Conservation (phyloP, 2,797 vertebrate species). For the Pogoniulus pusillus region DNA sequence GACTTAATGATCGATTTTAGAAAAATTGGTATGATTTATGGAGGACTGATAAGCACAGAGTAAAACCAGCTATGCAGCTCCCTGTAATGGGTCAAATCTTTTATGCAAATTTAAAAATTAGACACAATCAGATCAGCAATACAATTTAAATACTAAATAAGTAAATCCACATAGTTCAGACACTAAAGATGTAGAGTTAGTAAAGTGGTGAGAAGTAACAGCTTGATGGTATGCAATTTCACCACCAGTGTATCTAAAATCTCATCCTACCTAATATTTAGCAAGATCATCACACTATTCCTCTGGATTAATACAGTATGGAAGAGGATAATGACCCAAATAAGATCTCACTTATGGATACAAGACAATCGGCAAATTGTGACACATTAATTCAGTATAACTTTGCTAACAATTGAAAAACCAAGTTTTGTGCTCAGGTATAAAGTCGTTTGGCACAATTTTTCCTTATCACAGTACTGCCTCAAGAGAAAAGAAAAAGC, state of each 20-base stretch:
- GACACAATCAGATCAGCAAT: background rate
- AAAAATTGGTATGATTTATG: background rate
- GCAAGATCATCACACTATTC: constrained; percentile 12
- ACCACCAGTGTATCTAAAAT: constrained; percentile 2
- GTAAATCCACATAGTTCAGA: background rate
- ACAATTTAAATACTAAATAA: background rate
- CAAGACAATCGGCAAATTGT: background rate
- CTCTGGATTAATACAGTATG: background rate
- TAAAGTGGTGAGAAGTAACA: background rate
- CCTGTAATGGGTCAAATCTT: background rate
- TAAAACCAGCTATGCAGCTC: background rate
- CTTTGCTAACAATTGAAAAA: background rate
- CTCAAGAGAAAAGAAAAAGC: background rate
- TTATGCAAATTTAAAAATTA: constrained; percentile 27
- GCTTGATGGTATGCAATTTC: constrained; percentile 1
- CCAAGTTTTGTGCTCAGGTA: background rate
- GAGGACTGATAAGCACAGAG: background rate
- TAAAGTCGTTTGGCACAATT: background rate
- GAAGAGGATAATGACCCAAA: background rate
- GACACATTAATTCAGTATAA: background rate
- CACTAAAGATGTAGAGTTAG: background rate
- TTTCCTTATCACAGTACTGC: background rate
- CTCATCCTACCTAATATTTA: constrained; percentile 11
- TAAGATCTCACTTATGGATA: background rate
- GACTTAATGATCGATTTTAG: constrained; percentile 13